Evolutionary conservation across 2,113 vertebrate species (phyloP).

Genomic region (Parotia lawesii): DNA sequence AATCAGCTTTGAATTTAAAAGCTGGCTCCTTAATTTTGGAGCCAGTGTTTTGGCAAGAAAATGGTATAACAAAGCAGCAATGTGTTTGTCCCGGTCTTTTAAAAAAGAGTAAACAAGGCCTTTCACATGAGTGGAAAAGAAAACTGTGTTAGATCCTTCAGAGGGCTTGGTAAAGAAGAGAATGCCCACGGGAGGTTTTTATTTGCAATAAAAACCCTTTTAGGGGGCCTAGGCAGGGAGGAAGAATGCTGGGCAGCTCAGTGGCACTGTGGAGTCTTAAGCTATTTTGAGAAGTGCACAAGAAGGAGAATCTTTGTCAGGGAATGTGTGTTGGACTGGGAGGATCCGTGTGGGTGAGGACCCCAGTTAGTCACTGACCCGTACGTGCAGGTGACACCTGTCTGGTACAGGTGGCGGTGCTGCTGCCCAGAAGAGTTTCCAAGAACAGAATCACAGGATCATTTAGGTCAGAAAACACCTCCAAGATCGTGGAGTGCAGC

Average conservation of each 20-base stretch:
- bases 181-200: background rate
- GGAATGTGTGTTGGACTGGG: rapidly evolving
- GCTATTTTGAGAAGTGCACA: background rate
- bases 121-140: background rate
- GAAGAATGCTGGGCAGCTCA: rapidly evolving
- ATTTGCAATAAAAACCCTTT: background rate
- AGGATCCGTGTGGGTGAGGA: background rate
- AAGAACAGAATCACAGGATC: background rate
- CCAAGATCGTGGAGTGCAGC: rapidly evolving
- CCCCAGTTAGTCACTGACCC: rapidly evolving
- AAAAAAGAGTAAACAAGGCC: background rate
- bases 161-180: background rate
- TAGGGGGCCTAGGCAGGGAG: background rate
- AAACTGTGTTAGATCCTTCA: background rate
- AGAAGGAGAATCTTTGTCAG: background rate
- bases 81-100: background rate
- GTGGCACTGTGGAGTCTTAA: background rate
- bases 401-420: rapidly evolving
- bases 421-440: background rate
- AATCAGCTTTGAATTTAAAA: background rate
- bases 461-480: background rate
- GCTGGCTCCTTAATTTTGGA: background rate
- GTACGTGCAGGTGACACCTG: background rate
- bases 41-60: background rate
- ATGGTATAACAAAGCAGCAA: background rate